A percentile compares a stretch with the other conserved stretches of the same genome.
Conservation (phyloP, 2,797 vertebrate genomes). For the Prunella strophiata region DNA sequence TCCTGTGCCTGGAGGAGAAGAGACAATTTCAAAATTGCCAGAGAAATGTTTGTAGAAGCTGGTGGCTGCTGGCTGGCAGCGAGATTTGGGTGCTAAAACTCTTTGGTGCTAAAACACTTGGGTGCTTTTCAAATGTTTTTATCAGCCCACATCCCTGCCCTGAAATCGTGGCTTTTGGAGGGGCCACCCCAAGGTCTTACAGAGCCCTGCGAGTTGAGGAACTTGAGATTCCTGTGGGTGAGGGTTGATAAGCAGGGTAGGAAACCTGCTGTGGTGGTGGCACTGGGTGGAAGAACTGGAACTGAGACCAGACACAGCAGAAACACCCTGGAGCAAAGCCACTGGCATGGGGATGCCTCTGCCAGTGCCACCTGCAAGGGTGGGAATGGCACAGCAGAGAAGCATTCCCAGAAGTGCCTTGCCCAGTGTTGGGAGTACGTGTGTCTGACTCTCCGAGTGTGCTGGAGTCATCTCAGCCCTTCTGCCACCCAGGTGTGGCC, state of each 20-base stretch:
- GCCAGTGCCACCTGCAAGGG: not conserved
- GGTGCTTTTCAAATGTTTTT: not conserved
- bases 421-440: rapidly evolving
- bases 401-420: rapidly evolving
- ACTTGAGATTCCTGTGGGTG: rapidly evolving
- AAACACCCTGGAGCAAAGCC: not conserved
- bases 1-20: rapidly evolving
- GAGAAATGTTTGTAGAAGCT: not conserved
- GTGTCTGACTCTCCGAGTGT: rapidly evolving
- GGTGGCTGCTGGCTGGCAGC: not conserved
- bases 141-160: not conserved
- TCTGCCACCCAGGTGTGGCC: rapidly evolving
- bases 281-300: not conserved
- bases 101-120: not conserved
- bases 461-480: not conserved
- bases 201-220: not conserved
- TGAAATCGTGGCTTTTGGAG: not conserved
- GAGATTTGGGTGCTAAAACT: not conserved
- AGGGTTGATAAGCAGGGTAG: not conserved
- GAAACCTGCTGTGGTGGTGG: not conserved
- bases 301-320: not conserved
- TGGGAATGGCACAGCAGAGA: not conserved
- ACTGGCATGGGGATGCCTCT: rapidly evolving
- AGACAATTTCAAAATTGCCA: not conserved
- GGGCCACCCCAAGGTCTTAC: not conserved